Base-by-base conservation (phyloP, 2,888 invertebrate genomes). In the Oscheius onirici region DNA sequence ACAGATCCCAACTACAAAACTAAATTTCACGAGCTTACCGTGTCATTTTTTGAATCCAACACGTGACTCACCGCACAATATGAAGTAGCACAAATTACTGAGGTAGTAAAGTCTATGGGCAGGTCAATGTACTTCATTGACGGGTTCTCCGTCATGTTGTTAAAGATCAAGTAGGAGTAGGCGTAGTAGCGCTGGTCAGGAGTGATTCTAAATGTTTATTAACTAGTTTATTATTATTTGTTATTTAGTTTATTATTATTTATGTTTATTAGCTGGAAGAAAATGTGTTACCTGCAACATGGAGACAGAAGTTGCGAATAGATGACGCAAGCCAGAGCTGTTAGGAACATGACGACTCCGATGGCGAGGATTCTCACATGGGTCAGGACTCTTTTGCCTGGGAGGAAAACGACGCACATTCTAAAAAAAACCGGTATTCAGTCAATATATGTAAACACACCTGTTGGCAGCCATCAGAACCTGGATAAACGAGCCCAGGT, bases 381-480 rank as follows among this genome's bases (percentile, higher is more conserved):
- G 2, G 52, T 66, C 20, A 55, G 55, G 34, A 52, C 41, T n/a
- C 49, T 58, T 11, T 26, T 26, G 8, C 60, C 69, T 5, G 69
- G 69, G 20, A 60, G 43, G 40, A 58, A 69, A 20, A 69, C 60
- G 6, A 58, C 69, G 17, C 51, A 60, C 10, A 69, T n/a, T 40
- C 69, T 69, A 20, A 0, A 22, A 46, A n/a, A n/a, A n/a, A n/a
- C n/a, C n/a, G n/a, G n/a, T n/a, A n/a, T n/a, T n/a, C n/a, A n/a
- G 17, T 13, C 17, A 54, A 54, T 2, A n/a, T 17, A 11, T 10
- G n/a, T n/a, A 8, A n/a, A 20, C n/a, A 10, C n/a, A 69, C 69
- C 69, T 46, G 34, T 58, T 69, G 11, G 44, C 20, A 3, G 69
- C 69, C 58, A 69, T 60, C 24, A 69, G 41, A n/a, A 69, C 44